These are phyloP conservation scores for Sandelia bainsii DNA, from an alignment of 2,797 vertebrate species.

Conservation along the genomic window DNA sequence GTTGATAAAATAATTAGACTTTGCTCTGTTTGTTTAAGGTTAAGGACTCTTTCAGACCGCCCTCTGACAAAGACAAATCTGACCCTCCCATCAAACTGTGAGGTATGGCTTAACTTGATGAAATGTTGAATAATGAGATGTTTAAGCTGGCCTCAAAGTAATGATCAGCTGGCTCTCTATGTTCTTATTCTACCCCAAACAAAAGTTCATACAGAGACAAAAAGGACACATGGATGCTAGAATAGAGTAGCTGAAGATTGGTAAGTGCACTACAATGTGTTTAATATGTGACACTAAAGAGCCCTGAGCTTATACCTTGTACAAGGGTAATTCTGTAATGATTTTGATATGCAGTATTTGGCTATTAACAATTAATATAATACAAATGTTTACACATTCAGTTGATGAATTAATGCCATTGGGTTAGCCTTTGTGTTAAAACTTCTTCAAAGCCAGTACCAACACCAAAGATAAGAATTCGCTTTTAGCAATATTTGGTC, in stretches of 20 bases:
- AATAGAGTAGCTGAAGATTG: neutral
- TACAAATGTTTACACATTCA: neutral
- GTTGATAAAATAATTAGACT: neutral
- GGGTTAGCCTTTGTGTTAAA: neutral
- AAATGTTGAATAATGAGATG: conserved; percentile 21
- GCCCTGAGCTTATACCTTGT: too few species aligned
- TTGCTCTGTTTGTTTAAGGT: conserved; percentile 8
- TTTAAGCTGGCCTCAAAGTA: conserved; percentile 14
- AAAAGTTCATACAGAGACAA: neutral
- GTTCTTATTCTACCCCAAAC: neutral
- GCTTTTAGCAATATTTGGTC: neutral
- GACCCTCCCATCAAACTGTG: conserved; percentile 1
- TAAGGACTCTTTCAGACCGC: neutral
- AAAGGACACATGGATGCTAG: neutral
- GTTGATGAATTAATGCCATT: neutral
- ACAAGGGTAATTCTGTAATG: too few species aligned
- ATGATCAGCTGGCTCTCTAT: neutral
- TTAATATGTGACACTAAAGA: neutral
- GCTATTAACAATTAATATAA: neutral
- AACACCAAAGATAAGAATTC: neutral
- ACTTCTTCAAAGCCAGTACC: neutral
- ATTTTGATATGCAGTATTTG: neutral
- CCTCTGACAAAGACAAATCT: conserved; percentile 11
- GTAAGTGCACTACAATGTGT: neutral
- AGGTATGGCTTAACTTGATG: conserved; percentile 16